These are phyloP conservation scores for Datnioides undecimradiatus DNA, from an alignment of 2,113 vertebrate genomes.

Conservation along the genomic window DNA sequence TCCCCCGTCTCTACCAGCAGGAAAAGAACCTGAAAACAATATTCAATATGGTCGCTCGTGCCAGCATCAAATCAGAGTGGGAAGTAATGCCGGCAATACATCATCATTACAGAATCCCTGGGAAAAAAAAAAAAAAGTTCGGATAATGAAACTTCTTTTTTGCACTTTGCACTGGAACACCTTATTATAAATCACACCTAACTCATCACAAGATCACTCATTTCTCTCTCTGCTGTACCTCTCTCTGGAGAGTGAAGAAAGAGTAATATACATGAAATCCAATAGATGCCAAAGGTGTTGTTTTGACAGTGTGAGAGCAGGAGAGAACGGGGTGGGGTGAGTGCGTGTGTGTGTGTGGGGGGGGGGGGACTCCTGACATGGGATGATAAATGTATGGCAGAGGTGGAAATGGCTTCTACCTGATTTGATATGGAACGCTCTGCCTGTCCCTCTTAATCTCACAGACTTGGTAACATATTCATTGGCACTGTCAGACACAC, in stretches of 20 bases:
- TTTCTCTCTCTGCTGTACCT: constrained; percentile 36
- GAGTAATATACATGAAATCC: constrained; percentile 59
- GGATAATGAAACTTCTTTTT: constrained; percentile 65
- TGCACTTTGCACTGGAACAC: constrained; percentile 48
- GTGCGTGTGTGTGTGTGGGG: no score
- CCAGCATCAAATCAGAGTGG: constrained; percentile 47
- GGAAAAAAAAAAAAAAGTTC: not conserved
- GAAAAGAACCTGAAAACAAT: constrained; percentile 48
- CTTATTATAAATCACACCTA: constrained; percentile 66
- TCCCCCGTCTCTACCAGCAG: constrained; percentile 15
- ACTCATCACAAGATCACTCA: constrained; percentile 55
- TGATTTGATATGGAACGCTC: constrained; percentile 76
- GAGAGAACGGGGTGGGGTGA: not conserved
- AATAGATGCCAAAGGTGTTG: constrained; percentile 75
- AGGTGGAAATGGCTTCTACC: constrained; percentile 79
- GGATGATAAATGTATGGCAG: constrained; percentile 79
- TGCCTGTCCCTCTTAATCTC: constrained; percentile 79
- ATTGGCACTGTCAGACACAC: constrained; percentile 71
- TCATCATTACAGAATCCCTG: constrained; percentile 67
- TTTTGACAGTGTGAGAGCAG: constrained; percentile 69
- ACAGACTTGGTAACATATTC: constrained; percentile 72
- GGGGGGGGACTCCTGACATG: constrained; percentile 50
- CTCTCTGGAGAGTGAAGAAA: constrained; percentile 39
- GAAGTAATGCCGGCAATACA: constrained; percentile 56
- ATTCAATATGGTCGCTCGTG: constrained; percentile 59